Percentiles rank a stretch among this genome's conserved stretches.
These are phyloP conservation scores for Cacatua alba DNA, from an alignment of 2,113 vertebrate genomes.

Conservation along the genomic window DNA sequence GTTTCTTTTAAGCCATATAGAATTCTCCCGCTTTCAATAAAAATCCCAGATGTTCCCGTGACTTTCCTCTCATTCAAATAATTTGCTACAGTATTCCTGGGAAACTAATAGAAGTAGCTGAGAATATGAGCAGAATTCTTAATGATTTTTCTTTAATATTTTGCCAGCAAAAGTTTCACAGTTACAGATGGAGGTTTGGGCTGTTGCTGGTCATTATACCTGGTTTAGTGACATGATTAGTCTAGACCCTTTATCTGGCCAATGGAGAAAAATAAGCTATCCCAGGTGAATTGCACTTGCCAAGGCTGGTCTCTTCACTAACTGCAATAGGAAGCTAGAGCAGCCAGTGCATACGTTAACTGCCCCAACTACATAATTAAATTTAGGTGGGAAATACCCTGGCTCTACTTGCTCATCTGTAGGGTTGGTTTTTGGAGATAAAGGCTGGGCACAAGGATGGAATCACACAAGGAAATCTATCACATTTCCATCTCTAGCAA, in stretches of 20 bases:
- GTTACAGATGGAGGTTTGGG: not conserved
- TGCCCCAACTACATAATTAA: not conserved
- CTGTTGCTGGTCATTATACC: not conserved
- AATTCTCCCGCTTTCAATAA: conserved; percentile 58
- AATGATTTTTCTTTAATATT: conserved; percentile 13
- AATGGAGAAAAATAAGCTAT: not conserved
- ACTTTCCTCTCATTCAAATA: conserved; percentile 52
- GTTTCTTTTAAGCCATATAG: conserved; percentile 32
- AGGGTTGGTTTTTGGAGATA: not conserved
- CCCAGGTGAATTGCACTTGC: not conserved
- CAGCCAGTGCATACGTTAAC: not conserved
- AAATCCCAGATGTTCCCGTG: conserved; percentile 46
- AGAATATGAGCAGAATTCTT: conserved; percentile 34
- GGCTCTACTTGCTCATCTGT: not conserved
- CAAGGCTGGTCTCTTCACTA: not conserved
- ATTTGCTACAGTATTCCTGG: conserved; percentile 48
- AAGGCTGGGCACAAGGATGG: not conserved
- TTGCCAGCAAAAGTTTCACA: not conserved
- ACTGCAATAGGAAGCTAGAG: not conserved
- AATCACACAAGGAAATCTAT: not conserved
- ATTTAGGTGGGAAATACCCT: not conserved
- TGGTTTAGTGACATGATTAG: not conserved
- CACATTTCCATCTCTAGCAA: not conserved
- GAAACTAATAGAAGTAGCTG: conserved; percentile 33
- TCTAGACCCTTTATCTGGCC: not conserved